Evolutionary conservation across 2,113 vertebrate species (phyloP).

Genomic region (Myiopsitta monachus): DNA sequence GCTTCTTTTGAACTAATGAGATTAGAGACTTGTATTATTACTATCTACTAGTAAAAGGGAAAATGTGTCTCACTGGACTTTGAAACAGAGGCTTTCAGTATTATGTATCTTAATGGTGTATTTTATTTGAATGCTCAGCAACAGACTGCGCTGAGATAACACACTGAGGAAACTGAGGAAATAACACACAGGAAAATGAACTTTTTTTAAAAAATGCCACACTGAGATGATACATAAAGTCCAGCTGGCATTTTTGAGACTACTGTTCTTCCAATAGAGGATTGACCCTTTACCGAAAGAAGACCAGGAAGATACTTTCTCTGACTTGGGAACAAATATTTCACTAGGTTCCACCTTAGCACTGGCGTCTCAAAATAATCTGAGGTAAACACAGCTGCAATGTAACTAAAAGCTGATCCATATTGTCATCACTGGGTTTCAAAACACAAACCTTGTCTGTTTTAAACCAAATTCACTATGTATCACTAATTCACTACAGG

Average conservation of each 20-base stretch:
- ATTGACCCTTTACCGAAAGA: background rate
- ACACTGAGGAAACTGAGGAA: background rate
- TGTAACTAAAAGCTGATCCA: background rate
- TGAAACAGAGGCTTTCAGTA: background rate
- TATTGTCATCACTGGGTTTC: background rate
- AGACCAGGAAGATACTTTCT: background rate
- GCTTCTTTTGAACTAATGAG: slow-evolving; percentile 33
- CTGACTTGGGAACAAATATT: background rate
- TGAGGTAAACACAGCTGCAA: background rate
- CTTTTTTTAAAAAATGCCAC: background rate
- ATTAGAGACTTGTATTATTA: slow-evolving; percentile 19
- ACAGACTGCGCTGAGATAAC: background rate
- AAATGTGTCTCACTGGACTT: slow-evolving; percentile 36
- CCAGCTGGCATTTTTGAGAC: background rate
- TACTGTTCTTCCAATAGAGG: background rate
- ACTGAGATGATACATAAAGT: background rate
- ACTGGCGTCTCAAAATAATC: background rate
- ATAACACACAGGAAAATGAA: background rate
- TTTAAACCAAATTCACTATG: background rate
- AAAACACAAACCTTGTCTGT: background rate
- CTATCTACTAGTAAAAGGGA: background rate
- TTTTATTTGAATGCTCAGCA: slow-evolving; percentile 11
- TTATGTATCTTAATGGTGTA: background rate
- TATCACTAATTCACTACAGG: background rate
- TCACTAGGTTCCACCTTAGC: background rate